Base-by-base conservation (phyloP, 2,797 vertebrate genomes). In the Phyllotis vaccarum region DNA sequence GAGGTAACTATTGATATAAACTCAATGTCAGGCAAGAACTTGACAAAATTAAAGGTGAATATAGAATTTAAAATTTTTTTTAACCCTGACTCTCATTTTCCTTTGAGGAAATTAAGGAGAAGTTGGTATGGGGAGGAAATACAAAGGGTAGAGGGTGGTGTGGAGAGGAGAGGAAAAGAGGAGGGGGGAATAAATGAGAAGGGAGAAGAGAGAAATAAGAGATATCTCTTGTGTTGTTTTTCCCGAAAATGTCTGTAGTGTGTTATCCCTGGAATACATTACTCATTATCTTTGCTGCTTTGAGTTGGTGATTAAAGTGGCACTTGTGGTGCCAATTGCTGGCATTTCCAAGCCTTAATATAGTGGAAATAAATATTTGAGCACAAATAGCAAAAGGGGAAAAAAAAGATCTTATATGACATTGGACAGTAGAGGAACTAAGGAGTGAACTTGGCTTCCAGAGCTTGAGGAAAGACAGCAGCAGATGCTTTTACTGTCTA, bases 331-430 rank as follows among this genome's bases (percentile, higher is more conserved):
- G 12, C 19, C 72, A 78, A 40, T 66, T 22, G 17, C 17, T 40
- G 27, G 5, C 87, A 93, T 94, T 92, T 43, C 34, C 56, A 43
- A 88, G 21, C 2, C 91, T 92, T 72, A 16, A 95, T 29, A 62
- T 62, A 66, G 70, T 43, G n/a, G 43, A 17, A 81, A 68, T 78
- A 52, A 66, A 93, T 94, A 29, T 89, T 89, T 89, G 62, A 89
- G 12, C 31, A 86, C 5, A 89, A 72, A 91, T 29, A 83, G 62
- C 29, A 94, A 58, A 27, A 40, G 21, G 22, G n/a, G n/a, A n/a
- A 54, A 72, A 27, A 90, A 80, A 80, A 12, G 90, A 2, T 64
- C 96, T 94, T 85, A 27, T 10, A 89, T 29, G 88, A 82, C 88
- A 37, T 46, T 80, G 8, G 91, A 87, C 81, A 89, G 91, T 74